Base-by-base conservation (phyloP, 1,140 invertebrate species). In the Caenorhabditis latens region DNA sequence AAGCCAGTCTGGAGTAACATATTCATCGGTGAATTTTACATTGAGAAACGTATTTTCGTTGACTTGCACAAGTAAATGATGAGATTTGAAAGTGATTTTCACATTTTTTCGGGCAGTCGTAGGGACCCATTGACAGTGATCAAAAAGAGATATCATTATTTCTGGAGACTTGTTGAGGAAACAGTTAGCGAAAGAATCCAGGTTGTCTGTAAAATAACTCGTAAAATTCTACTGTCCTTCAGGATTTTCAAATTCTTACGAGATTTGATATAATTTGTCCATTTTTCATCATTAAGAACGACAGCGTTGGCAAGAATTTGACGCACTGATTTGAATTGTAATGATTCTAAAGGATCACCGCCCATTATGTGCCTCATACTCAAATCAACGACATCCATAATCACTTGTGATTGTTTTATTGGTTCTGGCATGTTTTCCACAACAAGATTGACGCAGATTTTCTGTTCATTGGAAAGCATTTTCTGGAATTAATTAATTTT, bases 291-390 rank as follows among this genome's bases (percentile, higher is more conserved):
- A 53, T 48, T 50, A 2, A 9, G 4, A 1, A 16, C 9, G 0
- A 46, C 71, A 19, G 11, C 3, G 42, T 79, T 50, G 46, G 71
- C 13, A n/a, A 79, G 46, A 21, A 79, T n/a, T 79, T 79, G 71
- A 42, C 43, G 71, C 2, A 79, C 11, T 3, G 40, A 50, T 24
- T 50, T 53, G 2, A 50, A 1, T 11, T 13, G 40, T 2, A 79
- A n/a, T 9, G 71, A 50, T 79, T 79, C 46, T 32, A 79, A 79
- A 7, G 71, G 46, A 79, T 79, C 71, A 3, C 71, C 71, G 50
- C 71, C 71, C 46, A 50, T 79, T n/a, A 79, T 79, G 46, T 79
- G 71, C 5, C 40, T 48, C 71, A 50, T 79, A 32, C 46, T 50
- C 2, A 53, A 46, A 79, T 79, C 71, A 11, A 40, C 46, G 13